Conservation (phyloP, 64 coral and sea anemone genomes). For the Montipora efflorescens region DNA sequence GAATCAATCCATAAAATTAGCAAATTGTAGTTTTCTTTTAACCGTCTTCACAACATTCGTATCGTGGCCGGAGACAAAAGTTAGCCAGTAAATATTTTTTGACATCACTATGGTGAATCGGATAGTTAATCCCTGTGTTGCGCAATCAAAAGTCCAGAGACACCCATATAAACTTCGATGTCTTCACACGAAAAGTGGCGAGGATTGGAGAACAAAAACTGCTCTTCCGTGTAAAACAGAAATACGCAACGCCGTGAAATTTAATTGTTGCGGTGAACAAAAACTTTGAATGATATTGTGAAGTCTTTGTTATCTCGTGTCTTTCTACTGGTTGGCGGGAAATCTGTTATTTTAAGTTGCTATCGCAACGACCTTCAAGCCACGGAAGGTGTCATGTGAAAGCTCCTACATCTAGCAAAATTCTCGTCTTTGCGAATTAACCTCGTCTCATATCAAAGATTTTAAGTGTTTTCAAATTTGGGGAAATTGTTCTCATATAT, state of each 20-base stretch:
- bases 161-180: no score
- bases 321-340: slow-evolving; percentile 1
- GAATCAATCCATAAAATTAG: background rate
- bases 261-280: background rate
- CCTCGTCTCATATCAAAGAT: no score
- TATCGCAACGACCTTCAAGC: slow-evolving; percentile 17
- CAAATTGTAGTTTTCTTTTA: background rate
- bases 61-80: background rate
- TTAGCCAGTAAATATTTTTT: slow-evolving; percentile 1
- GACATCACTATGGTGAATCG: slow-evolving; percentile 12
- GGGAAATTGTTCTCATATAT: no score
- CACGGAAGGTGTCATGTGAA: no score
- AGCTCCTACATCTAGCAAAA: no score
- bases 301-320: background rate
- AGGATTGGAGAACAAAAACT: background rate
- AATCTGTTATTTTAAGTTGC: slow-evolving; percentile 18
- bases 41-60: background rate
- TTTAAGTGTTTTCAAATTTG: no score
- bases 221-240: background rate
- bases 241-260: background rate
- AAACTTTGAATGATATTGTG: background rate
- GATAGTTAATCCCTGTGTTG: background rate
- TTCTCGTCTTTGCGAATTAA: background rate
- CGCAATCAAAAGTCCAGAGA: background rate
- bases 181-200: no score